Evolutionary conservation across 1,140 invertebrate genomes (phyloP).

Genomic region (Euglossa dilemma): DNA sequence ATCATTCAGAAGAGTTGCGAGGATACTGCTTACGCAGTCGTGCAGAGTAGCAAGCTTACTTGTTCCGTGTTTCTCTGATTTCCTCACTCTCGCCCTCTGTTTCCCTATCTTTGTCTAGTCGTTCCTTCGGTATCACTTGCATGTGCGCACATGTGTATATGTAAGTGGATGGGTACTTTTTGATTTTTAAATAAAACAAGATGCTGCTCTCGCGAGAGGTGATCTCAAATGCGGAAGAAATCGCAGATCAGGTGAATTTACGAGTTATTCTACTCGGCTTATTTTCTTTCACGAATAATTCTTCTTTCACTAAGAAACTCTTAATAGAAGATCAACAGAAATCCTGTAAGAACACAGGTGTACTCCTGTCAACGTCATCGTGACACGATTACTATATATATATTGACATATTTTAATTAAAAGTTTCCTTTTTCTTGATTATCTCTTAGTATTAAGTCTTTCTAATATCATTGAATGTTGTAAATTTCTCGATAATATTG

Average conservation of each 20-base stretch:
- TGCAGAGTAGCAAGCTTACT: background rate
- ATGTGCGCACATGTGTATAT: conserved; percentile 70
- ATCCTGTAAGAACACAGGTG: conserved; percentile 41
- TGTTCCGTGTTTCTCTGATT: conserved; percentile 21
- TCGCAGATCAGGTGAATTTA: conserved; percentile 94
- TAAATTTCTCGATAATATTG: background rate
- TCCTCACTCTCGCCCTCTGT: conserved; percentile 25
- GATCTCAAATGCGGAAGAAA: conserved; percentile 94
- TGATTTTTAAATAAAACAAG: conserved; percentile 82
- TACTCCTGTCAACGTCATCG: conserved; percentile 75
- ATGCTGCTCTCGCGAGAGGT: conserved; percentile 94
- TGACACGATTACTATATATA: conserved; percentile 14
- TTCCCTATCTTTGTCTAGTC: conserved; percentile 22
- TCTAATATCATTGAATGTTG: background rate
- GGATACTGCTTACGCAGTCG: conserved; percentile 26
- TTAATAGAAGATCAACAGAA: conserved; percentile 13
- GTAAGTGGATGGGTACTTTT: conserved; percentile 71
- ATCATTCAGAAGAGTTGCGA: conserved; percentile 53
- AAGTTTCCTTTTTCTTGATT: background rate
- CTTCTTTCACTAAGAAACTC: background rate
- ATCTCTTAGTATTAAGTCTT: background rate
- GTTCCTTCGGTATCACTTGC: conserved; percentile 46
- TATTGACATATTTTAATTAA: conserved; percentile 41
- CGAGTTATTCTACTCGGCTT: conserved; percentile 1
- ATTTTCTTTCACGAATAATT: background rate